These are phyloP conservation scores for Biston betularia DNA, from an alignment of 2,888 invertebrate genomes.

Conservation along the genomic window DNA sequence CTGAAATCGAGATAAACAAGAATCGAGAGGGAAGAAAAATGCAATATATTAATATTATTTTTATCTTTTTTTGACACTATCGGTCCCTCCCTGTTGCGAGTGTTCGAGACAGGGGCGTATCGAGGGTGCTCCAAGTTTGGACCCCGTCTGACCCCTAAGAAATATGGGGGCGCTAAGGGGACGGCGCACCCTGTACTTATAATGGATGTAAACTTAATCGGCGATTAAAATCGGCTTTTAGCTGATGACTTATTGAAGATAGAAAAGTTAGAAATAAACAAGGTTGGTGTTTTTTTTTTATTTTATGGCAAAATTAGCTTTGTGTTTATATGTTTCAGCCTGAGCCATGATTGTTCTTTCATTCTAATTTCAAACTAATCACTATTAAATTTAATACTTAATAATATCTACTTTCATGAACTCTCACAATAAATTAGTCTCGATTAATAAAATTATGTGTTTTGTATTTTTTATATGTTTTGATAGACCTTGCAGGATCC, in stretches of 20 bases:
- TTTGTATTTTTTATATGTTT: no score
- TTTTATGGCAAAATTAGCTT: neutral
- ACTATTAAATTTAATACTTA: no score
- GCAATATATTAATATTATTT: constrained; percentile 80
- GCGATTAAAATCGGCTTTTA: constrained; percentile 44
- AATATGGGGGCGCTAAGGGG: constrained; percentile 64
- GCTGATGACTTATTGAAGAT: constrained; percentile 18
- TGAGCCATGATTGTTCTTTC: no score
- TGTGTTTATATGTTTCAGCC: neutral
- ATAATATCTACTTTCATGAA: no score
- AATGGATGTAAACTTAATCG: constrained; percentile 54
- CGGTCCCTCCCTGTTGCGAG: constrained; percentile 73
- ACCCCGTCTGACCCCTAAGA: constrained; percentile 74
- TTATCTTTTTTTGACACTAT: constrained; percentile 87
- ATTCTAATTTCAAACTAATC: no score
- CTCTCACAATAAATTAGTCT: no score
- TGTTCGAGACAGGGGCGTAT: constrained; percentile 80
- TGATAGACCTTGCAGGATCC: no score
- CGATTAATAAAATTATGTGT: no score
- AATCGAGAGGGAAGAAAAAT: constrained; percentile 54
- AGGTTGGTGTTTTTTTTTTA: neutral
- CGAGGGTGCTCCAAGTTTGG: constrained; percentile 74
- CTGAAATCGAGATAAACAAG: constrained; percentile 21
- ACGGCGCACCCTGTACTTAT: constrained; percentile 49
- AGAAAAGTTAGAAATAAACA: constrained; percentile 8